phyloP scores from a whole-genome alignment of 2,888 invertebrate species.

The Drosophila nr. perissopoda region DNA sequence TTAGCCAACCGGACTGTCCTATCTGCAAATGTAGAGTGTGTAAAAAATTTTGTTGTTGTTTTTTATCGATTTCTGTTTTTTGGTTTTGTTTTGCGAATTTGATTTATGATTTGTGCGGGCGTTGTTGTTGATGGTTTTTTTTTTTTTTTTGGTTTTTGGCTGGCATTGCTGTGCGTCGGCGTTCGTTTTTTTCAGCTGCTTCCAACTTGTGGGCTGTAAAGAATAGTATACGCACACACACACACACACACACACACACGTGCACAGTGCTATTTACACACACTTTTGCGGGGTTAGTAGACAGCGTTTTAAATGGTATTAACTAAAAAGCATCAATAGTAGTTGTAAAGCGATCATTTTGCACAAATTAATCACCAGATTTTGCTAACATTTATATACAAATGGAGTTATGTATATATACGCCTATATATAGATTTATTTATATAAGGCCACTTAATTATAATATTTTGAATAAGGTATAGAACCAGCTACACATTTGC shows the following conservation, averaged over 20 bases:
- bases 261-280: constrained; percentile 30
- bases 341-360: constrained; percentile 55
- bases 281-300: constrained; percentile 57
- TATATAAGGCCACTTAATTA: constrained; percentile 27
- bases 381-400: constrained; percentile 66
- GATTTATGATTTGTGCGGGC: constrained; percentile 28
- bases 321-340: constrained; percentile 43
- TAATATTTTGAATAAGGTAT: constrained; percentile 17
- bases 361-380: constrained; percentile 63
- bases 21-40: constrained; percentile 88
- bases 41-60: constrained; percentile 35
- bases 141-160: constrained; percentile 6
- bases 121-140: constrained; percentile 7
- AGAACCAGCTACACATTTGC: constrained; percentile 52
- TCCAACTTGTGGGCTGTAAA: constrained; percentile 44
- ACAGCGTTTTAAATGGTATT: constrained; percentile 65
- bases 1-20: constrained; percentile 96
- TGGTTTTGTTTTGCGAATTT: constrained; percentile 7
- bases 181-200: constrained; percentile 20
- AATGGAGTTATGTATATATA: constrained; percentile 38
- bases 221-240: constrained; percentile 14
- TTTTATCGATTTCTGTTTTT: constrained; percentile 17
- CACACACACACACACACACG: constrained; percentile 8
- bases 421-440: constrained; percentile 14
- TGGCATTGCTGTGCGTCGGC: constrained; percentile 34